Evolutionary conservation across 2,888 invertebrate genomes (phyloP).

Genomic region (Dasysyrphus albostriatus): DNA sequence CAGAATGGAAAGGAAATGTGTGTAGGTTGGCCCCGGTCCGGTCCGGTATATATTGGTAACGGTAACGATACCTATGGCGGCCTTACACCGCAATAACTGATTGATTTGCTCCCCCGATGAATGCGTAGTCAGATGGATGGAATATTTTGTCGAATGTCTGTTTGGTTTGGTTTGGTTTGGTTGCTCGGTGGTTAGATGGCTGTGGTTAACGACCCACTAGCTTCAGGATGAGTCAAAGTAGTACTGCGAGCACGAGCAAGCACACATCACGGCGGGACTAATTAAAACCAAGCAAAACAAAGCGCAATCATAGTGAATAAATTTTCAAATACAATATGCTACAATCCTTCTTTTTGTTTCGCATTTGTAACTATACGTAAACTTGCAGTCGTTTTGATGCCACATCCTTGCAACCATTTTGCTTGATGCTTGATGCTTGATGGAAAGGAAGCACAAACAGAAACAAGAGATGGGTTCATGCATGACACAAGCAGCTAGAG

Average conservation of each 20-base stretch:
- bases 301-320: conserved; percentile 61
- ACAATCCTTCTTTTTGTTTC: not conserved
- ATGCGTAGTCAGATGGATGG: conserved; percentile 18
- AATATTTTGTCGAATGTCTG: conserved; percentile 37
- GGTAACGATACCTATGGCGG: conserved; percentile 12
- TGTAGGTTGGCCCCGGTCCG: not conserved
- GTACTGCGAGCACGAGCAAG: conserved; percentile 1
- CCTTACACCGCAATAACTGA: conserved; percentile 74
- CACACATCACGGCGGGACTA: conserved; percentile 47
- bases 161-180: conserved; percentile 28
- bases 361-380: not conserved
- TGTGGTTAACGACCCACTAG: conserved; percentile 44
- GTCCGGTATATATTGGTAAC: not conserved
- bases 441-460: not conserved
- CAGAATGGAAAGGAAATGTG: conserved; percentile 28
- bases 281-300: conserved; percentile 66
- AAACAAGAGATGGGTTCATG: not conserved
- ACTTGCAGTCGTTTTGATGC: not conserved
- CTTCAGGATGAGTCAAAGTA: not conserved
- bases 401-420: not conserved
- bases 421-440: not conserved
- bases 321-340: conserved; percentile 58
- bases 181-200: conserved; percentile 49
- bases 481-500: not conserved
- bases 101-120: conserved; percentile 66